These are phyloP conservation scores for Shinisaurus crocodilurus DNA, from an alignment of 2,113 vertebrate species.

Conservation along the genomic window DNA sequence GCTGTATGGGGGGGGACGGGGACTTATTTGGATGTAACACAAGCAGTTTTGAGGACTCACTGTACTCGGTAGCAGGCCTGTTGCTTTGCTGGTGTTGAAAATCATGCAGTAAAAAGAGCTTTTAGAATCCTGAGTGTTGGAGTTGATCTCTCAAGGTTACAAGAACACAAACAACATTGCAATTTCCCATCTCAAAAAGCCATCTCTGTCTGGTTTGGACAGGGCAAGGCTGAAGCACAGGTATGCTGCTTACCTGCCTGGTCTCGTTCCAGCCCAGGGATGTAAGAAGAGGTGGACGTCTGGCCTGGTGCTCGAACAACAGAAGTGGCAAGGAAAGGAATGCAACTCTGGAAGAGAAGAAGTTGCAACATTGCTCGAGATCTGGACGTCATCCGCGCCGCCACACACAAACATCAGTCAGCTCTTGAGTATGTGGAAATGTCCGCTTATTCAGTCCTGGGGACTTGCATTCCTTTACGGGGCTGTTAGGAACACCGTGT, in stretches of 20 bases:
- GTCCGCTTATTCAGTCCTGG: background rate
- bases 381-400: too few relatives aligned
- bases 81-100: too few relatives aligned
- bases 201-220: background rate
- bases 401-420: too few relatives aligned
- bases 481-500: background rate
- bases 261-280: background rate
- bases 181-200: background rate
- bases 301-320: too few relatives aligned
- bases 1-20: too few relatives aligned
- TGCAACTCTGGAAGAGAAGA: background rate
- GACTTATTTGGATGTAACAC: too few relatives aligned
- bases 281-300: background rate
- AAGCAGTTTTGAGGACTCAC: too few relatives aligned
- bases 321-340: background rate
- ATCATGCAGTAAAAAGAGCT: too few relatives aligned
- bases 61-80: too few relatives aligned
- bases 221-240: background rate
- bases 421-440: background rate
- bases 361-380: background rate
- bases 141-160: too few relatives aligned
- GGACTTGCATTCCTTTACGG: background rate
- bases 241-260: background rate
- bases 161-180: too few relatives aligned
- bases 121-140: too few relatives aligned